These are phyloP conservation scores for Drosophila takahashii DNA, from an alignment of 1,140 invertebrate genomes.

Conservation along the genomic window DNA sequence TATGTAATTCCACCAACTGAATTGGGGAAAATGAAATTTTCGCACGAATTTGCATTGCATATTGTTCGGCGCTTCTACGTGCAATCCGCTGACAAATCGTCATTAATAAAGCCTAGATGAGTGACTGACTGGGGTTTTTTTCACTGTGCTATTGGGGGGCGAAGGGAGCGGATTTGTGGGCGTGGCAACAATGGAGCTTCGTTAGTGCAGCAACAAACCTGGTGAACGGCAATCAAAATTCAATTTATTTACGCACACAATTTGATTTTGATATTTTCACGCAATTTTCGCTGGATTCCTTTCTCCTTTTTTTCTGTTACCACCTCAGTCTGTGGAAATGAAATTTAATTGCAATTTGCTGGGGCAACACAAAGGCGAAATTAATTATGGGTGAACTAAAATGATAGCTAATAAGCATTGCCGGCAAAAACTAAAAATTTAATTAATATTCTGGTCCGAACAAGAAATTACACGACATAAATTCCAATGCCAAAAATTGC, in stretches of 20 bases:
- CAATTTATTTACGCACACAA: constrained; percentile 65
- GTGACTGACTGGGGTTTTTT: constrained; percentile 19
- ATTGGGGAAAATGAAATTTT: constrained; percentile 70
- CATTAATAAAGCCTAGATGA: constrained; percentile 66
- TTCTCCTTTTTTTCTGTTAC: constrained; percentile 7
- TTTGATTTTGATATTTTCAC: constrained; percentile 61
- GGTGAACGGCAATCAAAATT: constrained; percentile 66
- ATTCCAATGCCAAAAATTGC: constrained; percentile 40
- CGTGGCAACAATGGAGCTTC: constrained; percentile 69
- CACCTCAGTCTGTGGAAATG: constrained; percentile 11
- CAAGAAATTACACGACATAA: constrained; percentile 30
- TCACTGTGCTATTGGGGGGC: not conserved
- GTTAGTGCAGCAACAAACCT: constrained; percentile 64
- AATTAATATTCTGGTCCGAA: constrained; percentile 46
- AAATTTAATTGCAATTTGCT: constrained; percentile 56
- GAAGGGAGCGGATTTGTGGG: constrained; percentile 3
- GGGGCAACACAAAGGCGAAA: constrained; percentile 32
- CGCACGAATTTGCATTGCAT: constrained; percentile 66
- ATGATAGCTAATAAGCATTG: constrained; percentile 34
- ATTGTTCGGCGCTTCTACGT: constrained; percentile 53
- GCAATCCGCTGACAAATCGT: constrained; percentile 68
- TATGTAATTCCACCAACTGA: constrained; percentile 63
- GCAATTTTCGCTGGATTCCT: constrained; percentile 25
- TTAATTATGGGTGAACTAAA: constrained; percentile 51
- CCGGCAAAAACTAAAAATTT: constrained; percentile 43